A percentile compares a stretch with the other conserved stretches of the same genome.
Evolutionary conservation across 2,888 invertebrate genomes (phyloP).

Genomic region (Lasioglossum villosulum): DNA sequence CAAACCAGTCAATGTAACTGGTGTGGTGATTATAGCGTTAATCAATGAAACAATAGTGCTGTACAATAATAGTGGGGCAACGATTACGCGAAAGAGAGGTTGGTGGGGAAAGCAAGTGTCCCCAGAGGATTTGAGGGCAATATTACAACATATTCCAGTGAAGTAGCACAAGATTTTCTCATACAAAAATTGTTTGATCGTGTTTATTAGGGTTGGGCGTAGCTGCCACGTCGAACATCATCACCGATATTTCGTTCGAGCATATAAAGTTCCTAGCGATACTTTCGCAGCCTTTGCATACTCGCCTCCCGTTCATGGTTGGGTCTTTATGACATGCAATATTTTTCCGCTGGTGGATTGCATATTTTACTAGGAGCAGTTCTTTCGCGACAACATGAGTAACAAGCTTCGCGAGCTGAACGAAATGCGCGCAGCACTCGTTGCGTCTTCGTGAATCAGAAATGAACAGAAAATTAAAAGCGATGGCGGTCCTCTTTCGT

Average conservation of each 20-base stretch:
- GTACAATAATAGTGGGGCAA: too few relatives aligned
- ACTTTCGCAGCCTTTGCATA: not conserved
- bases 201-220: not conserved
- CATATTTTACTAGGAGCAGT: slow-evolving; percentile 20
- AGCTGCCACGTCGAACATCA: not conserved
- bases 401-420: slow-evolving; percentile 9
- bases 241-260: slow-evolving; percentile 14
- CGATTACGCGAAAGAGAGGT: too few relatives aligned
- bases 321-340: slow-evolving; percentile 11
- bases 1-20: too few relatives aligned
- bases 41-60: too few relatives aligned
- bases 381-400: slow-evolving; percentile 6
- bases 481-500: not conserved
- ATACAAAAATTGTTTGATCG: not conserved
- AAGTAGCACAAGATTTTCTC: not conserved
- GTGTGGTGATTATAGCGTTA: too few relatives aligned
- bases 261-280: slow-evolving; percentile 11
- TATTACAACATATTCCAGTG: not conserved
- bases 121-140: too few relatives aligned
- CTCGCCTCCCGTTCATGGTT: not conserved
- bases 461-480: slow-evolving; percentile 29
- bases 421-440: not conserved
- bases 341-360: slow-evolving; percentile 18
- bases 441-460: slow-evolving; percentile 15
- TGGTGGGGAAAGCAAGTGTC: too few relatives aligned